phyloP scores from a whole-genome alignment of 2,888 invertebrate genomes.

The Furcula furcula region DNA sequence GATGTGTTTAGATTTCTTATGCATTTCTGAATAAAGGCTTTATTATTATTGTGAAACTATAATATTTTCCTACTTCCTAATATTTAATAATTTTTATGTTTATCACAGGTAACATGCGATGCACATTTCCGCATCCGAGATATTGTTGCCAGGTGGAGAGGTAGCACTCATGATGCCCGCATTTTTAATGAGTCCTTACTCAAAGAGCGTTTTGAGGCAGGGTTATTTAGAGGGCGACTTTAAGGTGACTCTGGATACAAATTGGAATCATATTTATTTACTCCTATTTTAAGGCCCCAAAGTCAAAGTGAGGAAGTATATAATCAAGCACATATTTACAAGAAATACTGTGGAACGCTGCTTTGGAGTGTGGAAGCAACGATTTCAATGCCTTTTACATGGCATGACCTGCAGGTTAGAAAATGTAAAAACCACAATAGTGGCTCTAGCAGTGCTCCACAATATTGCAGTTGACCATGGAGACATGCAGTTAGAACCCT shows the following conservation, averaged over 20 bases:
- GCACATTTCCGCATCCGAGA: not conserved
- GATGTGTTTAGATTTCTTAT: too few species aligned
- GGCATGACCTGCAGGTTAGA: not conserved
- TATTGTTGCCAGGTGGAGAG: not conserved
- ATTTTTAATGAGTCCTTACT: not conserved
- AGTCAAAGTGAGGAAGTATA: conserved; percentile 9
- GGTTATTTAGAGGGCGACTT: not conserved
- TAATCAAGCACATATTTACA: conserved; percentile 12
- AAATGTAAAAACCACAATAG: not conserved
- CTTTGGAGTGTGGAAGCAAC: conserved; percentile 17
- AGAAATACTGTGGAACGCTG: conserved; percentile 18
- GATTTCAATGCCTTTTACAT: conserved; percentile 10
- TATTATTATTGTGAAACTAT: too few species aligned
- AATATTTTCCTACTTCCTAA: too few species aligned
- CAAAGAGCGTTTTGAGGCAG: not conserved
- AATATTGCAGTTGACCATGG: not conserved
- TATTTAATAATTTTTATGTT: not conserved
- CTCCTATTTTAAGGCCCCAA: conserved; percentile 4
- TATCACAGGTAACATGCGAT: conserved; percentile 6
- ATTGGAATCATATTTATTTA: conserved; percentile 11
- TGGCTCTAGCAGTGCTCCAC: not conserved
- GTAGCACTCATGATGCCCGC: not conserved
- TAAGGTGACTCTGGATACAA: not conserved
- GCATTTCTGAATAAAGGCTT: too few species aligned
- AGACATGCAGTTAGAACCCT: not conserved